Evolutionary conservation across 2,888 invertebrate genomes (phyloP).

Genomic region (Coleophora flavipennella): DNA sequence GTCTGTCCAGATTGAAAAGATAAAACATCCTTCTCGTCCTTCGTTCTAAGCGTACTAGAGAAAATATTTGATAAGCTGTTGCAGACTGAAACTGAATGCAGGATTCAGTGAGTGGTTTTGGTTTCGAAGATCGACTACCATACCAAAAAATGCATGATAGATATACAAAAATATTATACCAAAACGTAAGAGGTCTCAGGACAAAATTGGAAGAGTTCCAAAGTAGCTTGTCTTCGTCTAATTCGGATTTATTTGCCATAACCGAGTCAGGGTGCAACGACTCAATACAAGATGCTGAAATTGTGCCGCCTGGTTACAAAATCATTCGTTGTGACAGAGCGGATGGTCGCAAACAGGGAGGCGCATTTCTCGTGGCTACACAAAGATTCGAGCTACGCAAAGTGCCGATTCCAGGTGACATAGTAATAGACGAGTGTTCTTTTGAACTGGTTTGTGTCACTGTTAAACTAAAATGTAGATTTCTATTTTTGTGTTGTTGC

Average conservation of each 20-base stretch:
- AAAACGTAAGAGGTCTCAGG: too few relatives aligned
- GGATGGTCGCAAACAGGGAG: constrained; percentile 1
- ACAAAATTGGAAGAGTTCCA: too few relatives aligned
- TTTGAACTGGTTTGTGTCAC: constrained; percentile 16
- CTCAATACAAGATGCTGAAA: constrained; percentile 13
- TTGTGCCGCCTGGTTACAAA: constrained; percentile 10
- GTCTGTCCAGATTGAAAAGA: neutral
- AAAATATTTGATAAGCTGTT: too few relatives aligned
- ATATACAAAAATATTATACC: too few relatives aligned
- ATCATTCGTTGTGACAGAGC: constrained; percentile 14
- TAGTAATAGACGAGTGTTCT: constrained; percentile 7
- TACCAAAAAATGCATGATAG: too few relatives aligned
- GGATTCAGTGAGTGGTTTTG: too few relatives aligned
- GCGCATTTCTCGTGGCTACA: constrained; percentile 12
- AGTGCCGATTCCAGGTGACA: constrained; percentile 6
- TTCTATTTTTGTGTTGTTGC: constrained; percentile 12
- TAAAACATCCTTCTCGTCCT: too few relatives aligned
- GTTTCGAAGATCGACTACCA: too few relatives aligned
- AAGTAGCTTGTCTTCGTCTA: too few relatives aligned
- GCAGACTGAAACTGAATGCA: too few relatives aligned
- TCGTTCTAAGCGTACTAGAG: too few relatives aligned
- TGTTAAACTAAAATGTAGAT: constrained; percentile 6
- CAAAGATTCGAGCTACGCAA: constrained; percentile 10
- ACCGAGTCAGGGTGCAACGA: constrained; percentile 5
- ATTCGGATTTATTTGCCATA: neutral